A percentile compares a stretch with the other conserved stretches of the same genome.
Conservation (phyloP, 2,888 invertebrate genomes). For the Argyresthia goedartella region DNA sequence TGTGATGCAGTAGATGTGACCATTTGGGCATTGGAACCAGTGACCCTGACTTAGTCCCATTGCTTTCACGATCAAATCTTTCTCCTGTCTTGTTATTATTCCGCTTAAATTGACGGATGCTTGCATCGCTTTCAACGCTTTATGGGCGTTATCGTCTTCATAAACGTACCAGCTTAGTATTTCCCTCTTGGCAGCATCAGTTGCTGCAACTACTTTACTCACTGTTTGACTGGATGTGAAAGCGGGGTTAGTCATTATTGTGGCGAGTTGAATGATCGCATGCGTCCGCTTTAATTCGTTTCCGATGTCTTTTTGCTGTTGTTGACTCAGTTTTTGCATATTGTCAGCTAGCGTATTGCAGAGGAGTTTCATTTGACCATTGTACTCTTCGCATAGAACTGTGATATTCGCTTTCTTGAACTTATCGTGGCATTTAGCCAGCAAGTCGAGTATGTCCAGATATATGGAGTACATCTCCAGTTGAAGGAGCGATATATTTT, state of each 20-base stretch:
- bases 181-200: constrained; percentile 15
- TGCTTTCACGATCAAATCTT: constrained; percentile 65
- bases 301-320: constrained; percentile 41
- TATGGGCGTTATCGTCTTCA: constrained; percentile 22
- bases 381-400: constrained; percentile 19
- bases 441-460: constrained; percentile 32
- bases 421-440: constrained; percentile 26
- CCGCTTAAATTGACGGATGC: constrained; percentile 24
- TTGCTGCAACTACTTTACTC: constrained; percentile 17
- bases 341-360: constrained; percentile 24
- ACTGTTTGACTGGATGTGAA: constrained; percentile 13
- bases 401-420: constrained; percentile 16
- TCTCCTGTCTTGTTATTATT: constrained; percentile 41
- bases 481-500: constrained; percentile 25
- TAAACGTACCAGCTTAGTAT: constrained; percentile 28
- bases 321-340: constrained; percentile 39
- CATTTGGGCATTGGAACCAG: constrained; percentile 81
- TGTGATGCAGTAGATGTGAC: constrained; percentile 75
- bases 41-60: constrained; percentile 69
- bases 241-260: constrained; percentile 19
- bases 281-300: constrained; percentile 42
- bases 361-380: constrained; percentile 22
- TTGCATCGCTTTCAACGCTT: constrained; percentile 26
- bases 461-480: constrained; percentile 33
- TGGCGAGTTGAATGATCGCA: constrained; percentile 32